Evolutionary conservation across 2,797 vertebrate species (phyloP).

Genomic region (Silurus aristotelis): DNA sequence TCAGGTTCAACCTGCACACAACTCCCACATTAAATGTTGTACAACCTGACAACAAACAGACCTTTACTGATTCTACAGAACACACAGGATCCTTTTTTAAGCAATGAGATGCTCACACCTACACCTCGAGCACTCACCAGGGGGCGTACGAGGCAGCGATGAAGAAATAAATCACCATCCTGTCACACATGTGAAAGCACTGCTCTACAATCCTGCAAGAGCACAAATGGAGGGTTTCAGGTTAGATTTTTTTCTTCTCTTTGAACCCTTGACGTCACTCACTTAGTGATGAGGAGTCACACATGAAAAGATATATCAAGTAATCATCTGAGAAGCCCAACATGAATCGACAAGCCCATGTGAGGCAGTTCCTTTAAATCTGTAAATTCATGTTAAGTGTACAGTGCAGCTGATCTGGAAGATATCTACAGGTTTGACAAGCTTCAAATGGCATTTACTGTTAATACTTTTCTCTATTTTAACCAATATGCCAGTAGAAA

Average conservation of each 20-base stretch:
- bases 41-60: conserved; percentile 26
- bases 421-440: neutral
- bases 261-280: neutral
- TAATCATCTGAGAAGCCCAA: neutral
- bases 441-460: neutral
- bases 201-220: conserved; percentile 83
- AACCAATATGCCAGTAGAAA: neutral
- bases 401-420: neutral
- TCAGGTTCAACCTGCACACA: conserved; percentile 86
- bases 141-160: conserved; percentile 88
- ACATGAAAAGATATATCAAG: conserved; percentile 4
- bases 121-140: conserved; percentile 76
- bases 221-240: neutral
- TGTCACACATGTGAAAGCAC: conserved; percentile 92
- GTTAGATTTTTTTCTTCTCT: neutral
- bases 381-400: neutral
- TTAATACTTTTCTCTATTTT: neutral
- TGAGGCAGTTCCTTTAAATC: neutral
- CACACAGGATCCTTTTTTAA: neutral
- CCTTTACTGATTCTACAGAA: neutral
- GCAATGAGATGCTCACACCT: neutral
- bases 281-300: neutral
- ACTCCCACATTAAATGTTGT: conserved; percentile 47
- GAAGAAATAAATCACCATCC: conserved; percentile 96
- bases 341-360: neutral